Evolutionary conservation across 2,888 invertebrate genomes (phyloP).

Genomic region (Noctua fimbriata): DNA sequence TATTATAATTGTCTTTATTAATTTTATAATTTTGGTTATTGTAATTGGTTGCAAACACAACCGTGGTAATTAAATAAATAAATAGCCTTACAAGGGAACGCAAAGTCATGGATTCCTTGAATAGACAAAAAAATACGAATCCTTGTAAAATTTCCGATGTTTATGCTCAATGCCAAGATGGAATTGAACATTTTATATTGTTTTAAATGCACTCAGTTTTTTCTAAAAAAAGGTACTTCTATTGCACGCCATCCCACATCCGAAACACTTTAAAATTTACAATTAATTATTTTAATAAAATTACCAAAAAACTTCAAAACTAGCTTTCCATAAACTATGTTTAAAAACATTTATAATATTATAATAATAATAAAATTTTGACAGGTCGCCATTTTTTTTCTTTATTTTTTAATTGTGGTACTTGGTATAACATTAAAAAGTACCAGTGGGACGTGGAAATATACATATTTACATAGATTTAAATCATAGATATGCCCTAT

Average conservation of each 20-base stretch:
- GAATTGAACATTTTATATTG: background rate
- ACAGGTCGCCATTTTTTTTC: constrained; percentile 60
- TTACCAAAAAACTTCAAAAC: constrained; percentile 65
- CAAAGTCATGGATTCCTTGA: background rate
- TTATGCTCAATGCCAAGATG: background rate
- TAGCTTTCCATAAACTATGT: constrained; percentile 68
- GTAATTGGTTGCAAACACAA: too few relatives aligned
- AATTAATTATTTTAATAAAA: constrained; percentile 60
- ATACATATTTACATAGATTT: background rate
- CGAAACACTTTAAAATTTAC: constrained; percentile 45
- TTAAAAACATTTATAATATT: constrained; percentile 61
- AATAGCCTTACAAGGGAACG: background rate
- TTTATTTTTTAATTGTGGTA: constrained; percentile 11
- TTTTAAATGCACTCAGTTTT: constrained; percentile 36
- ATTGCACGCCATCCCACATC: constrained; percentile 52
- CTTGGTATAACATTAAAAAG: constrained; percentile 33
- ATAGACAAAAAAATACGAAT: background rate
- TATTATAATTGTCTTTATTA: too few relatives aligned
- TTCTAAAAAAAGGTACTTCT: background rate
- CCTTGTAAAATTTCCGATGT: background rate
- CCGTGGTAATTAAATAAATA: too few relatives aligned
- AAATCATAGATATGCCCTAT: background rate
- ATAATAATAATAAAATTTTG: constrained; percentile 51
- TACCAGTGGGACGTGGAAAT: constrained; percentile 31
- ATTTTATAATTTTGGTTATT: too few relatives aligned